Evolutionary conservation across 1,140 invertebrate genomes (phyloP).

Genomic region (Onthophagus taurus): DNA sequence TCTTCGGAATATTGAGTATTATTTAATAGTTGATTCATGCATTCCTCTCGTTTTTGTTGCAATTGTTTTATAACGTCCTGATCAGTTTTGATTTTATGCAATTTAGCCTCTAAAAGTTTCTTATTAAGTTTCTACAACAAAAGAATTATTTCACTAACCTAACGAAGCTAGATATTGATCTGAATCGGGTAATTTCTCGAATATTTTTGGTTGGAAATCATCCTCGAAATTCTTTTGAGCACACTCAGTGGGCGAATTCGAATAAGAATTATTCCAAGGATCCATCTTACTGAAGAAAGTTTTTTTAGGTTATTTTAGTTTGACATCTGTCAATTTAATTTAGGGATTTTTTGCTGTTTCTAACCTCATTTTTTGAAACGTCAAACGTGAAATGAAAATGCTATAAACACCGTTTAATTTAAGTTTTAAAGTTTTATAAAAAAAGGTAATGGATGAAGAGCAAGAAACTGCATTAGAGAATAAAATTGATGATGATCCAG

Average conservation of each 20-base stretch:
- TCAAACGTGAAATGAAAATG: neutral
- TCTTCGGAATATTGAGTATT: slow-evolving; percentile 20
- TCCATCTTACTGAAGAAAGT: no score
- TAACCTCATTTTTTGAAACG: neutral
- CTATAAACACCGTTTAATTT: no score
- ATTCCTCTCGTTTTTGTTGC: slow-evolving; percentile 39
- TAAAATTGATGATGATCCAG: slow-evolving; percentile 24
- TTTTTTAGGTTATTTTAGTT: no score
- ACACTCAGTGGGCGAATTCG: slow-evolving; percentile 14
- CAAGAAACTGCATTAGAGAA: neutral
- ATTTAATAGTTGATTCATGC: slow-evolving; percentile 37
- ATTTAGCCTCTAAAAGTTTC: slow-evolving; percentile 38
- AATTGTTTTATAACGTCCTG: slow-evolving; percentile 40
- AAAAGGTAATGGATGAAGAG: neutral
- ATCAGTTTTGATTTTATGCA: slow-evolving; percentile 39
- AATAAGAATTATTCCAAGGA: slow-evolving; percentile 25
- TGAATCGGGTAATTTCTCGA: slow-evolving; percentile 33
- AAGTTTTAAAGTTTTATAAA: no score
- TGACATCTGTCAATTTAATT: no score
- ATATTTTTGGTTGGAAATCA: slow-evolving; percentile 35
- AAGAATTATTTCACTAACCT: slow-evolving; percentile 24
- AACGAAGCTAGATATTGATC: slow-evolving; percentile 35
- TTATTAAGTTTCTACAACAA: slow-evolving; percentile 1
- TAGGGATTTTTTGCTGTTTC: no score
- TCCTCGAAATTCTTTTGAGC: slow-evolving; percentile 38